Conservation (phyloP, 2,797 vertebrate genomes). For the Furcifer pardalis region DNA sequence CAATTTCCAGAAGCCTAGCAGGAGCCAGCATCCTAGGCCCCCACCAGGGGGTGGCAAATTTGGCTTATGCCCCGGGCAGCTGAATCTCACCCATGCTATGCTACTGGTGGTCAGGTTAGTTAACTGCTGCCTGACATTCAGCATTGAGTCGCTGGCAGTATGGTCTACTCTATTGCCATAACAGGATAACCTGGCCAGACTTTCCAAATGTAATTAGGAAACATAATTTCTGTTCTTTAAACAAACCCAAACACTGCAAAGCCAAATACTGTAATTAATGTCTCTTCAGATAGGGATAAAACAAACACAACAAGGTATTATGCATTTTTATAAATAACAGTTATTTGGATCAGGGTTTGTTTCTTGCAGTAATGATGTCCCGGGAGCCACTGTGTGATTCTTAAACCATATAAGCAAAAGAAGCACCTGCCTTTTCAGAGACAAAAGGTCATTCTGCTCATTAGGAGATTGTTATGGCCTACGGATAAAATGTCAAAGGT, state of each 20-base stretch:
- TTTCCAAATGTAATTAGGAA: slow-evolving; percentile 28
- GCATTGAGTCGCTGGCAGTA: no score
- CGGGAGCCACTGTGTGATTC: slow-evolving; percentile 20
- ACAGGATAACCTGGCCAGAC: no score
- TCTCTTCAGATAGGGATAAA: slow-evolving; percentile 26
- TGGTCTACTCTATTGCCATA: no score
- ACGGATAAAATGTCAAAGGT: slow-evolving; percentile 34
- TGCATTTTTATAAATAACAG: slow-evolving; percentile 21
- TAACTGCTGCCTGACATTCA: no score
- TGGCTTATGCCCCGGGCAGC: no score
- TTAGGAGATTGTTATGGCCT: slow-evolving; percentile 8
- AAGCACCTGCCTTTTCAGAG: not conserved
- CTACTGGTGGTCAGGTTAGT: no score
- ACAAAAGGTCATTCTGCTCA: slow-evolving; percentile 37
- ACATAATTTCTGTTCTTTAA: not conserved
- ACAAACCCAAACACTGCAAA: slow-evolving; percentile 40
- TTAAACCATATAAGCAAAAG: slow-evolving; percentile 1
- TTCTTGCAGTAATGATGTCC: slow-evolving; percentile 48
- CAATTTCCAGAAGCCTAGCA: no score
- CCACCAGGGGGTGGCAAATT: no score
- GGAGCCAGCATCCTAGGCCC: no score
- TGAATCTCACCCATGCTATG: no score
- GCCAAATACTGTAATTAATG: slow-evolving; percentile 16
- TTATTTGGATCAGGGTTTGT: slow-evolving; percentile 34
- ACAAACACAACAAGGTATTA: slow-evolving; percentile 13